These are phyloP conservation scores for Synergus itoensis DNA, from an alignment of 2,888 invertebrate genomes.

Conservation along the genomic window DNA sequence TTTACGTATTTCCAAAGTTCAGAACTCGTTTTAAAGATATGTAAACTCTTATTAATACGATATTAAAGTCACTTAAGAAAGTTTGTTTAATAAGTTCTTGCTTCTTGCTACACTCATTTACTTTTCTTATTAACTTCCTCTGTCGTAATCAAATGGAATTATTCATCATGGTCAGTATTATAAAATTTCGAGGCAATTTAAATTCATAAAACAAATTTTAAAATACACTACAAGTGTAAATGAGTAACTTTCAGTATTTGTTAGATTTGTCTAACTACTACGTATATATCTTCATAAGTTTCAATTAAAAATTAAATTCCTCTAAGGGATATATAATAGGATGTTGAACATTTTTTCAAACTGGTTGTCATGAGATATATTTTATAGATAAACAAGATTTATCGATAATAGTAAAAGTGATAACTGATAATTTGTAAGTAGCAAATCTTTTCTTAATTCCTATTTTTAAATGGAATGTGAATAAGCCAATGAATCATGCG, in stretches of 20 bases:
- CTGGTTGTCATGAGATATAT: background rate
- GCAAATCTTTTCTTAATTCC: background rate
- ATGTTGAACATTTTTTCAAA: no score
- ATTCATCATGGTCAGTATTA: background rate
- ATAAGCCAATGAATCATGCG: background rate
- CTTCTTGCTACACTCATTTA: slow-evolving; percentile 15
- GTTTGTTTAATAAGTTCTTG: slow-evolving; percentile 25
- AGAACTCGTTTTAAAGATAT: background rate
- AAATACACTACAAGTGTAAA: no score
- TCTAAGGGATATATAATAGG: no score
- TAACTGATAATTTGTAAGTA: background rate
- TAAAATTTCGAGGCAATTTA: slow-evolving; percentile 8
- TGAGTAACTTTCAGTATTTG: no score
- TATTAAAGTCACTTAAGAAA: background rate
- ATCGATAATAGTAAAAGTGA: background rate
- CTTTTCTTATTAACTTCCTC: slow-evolving; percentile 12
- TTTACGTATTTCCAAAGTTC: background rate
- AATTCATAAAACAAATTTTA: background rate
- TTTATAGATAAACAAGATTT: background rate
- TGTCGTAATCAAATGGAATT: slow-evolving; percentile 27
- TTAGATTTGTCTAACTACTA: no score
- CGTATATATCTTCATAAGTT: no score
- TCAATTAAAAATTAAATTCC: background rate
- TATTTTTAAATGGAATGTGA: background rate
- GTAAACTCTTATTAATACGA: background rate